Evolutionary conservation across 2,888 invertebrate species (phyloP).

Genomic region (Hirtodrosophila histrioides): DNA sequence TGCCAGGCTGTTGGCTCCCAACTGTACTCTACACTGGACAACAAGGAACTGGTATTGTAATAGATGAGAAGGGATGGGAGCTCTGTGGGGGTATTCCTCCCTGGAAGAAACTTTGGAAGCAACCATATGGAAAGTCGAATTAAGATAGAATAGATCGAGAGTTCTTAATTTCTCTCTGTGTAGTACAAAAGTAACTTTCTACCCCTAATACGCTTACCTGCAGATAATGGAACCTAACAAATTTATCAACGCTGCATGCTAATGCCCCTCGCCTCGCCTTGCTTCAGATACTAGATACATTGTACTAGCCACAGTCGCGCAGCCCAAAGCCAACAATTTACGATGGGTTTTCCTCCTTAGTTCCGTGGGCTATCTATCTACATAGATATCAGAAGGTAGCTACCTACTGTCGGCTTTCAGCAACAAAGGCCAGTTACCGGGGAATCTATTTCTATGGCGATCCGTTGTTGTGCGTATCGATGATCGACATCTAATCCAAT

Average conservation of each 20-base stretch:
- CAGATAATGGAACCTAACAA: constrained; percentile 32
- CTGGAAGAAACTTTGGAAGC: no score
- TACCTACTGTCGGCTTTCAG: constrained; percentile 54
- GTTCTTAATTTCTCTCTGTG: neutral
- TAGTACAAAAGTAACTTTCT: constrained; percentile 24
- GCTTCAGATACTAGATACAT: constrained; percentile 1
- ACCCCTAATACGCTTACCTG: constrained; percentile 47
- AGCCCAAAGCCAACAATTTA: constrained; percentile 56
- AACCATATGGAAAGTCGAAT: no score
- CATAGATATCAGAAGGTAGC: no score
- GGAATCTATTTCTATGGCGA: constrained; percentile 26
- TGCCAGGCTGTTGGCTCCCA: constrained; percentile 17
- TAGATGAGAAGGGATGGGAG: neutral
- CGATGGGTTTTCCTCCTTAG: constrained; percentile 38
- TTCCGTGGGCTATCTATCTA: constrained; percentile 8
- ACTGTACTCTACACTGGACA: constrained; percentile 27
- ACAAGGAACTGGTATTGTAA: constrained; percentile 9
- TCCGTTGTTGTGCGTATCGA: constrained; percentile 49
- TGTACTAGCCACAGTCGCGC: constrained; percentile 14
- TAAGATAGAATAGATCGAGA: neutral
- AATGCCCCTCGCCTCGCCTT: constrained; percentile 50
- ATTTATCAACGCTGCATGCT: constrained; percentile 55
- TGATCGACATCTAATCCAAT: constrained; percentile 75
- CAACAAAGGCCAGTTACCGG: constrained; percentile 24
- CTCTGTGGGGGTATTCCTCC: no score